Percentiles rank a stretch among this genome's conserved stretches.
Evolutionary conservation across 2,113 vertebrate species (phyloP).

Genomic region (Colossoma macropomum): DNA sequence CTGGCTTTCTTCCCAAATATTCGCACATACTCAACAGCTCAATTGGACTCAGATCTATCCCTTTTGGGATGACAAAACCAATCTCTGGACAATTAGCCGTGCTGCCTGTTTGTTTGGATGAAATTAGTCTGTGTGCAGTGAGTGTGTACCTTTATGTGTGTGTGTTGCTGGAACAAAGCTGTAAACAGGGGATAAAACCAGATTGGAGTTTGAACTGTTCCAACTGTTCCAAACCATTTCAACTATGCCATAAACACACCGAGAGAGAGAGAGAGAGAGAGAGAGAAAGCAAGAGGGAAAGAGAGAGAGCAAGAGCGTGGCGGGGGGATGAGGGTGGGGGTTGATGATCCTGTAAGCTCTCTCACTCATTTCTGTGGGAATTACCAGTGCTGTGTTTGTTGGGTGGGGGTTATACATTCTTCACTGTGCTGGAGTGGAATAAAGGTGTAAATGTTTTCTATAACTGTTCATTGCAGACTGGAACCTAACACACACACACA

Average conservation of each 20-base stretch:
- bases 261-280: constrained; percentile 1
- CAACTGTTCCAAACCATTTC: not conserved
- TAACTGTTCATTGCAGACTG: no score
- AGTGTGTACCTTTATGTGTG: not conserved
- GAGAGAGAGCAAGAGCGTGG: not conserved
- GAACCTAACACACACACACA: no score
- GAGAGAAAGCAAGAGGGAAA: not conserved
- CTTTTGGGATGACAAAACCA: constrained; percentile 15
- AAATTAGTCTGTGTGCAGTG: constrained; percentile 13
- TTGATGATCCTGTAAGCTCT: no score
- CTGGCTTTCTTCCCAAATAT: not conserved
- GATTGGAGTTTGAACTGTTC: not conserved
- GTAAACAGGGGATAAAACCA: constrained; percentile 25
- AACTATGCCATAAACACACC: no score
- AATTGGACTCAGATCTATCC: constrained; percentile 6
- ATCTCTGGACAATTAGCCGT: constrained; percentile 11
- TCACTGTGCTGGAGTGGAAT: not conserved
- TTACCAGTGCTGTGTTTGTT: not conserved
- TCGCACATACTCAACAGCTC: not conserved
- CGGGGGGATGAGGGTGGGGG: no score
- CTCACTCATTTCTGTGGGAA: no score
- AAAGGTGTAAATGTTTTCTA: no score
- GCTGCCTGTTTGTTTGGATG: constrained; percentile 29
- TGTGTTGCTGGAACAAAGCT: constrained; percentile 21
- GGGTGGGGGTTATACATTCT: not conserved